These are phyloP conservation scores for Neoseiulus cucumeris DNA, from an alignment of 1,140 invertebrate genomes.

Conservation along the genomic window DNA sequence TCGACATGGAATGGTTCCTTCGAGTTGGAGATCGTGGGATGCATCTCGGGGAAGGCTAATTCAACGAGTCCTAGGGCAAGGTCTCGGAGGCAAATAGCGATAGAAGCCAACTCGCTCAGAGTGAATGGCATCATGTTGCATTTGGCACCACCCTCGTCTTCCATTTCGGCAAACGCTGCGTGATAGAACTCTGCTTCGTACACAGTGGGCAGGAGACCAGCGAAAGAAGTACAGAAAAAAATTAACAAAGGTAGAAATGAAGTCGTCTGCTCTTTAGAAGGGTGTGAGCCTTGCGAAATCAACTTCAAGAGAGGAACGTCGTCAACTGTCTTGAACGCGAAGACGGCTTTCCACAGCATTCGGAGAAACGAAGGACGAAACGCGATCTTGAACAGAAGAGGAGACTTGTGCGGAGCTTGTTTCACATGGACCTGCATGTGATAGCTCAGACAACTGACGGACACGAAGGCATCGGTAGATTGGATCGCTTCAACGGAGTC, in stretches of 20 bases:
- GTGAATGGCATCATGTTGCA: slow-evolving; percentile 32
- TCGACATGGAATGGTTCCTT: slow-evolving; percentile 21
- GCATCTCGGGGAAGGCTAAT: slow-evolving; percentile 62
- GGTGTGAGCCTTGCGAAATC: slow-evolving; percentile 43
- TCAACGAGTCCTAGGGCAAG: slow-evolving; percentile 71
- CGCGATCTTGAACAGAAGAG: slow-evolving; percentile 25
- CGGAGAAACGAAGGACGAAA: background rate
- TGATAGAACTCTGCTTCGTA: slow-evolving; percentile 64
- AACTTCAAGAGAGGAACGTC: slow-evolving; percentile 40
- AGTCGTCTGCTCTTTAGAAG: slow-evolving; percentile 41
- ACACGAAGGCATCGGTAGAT: slow-evolving; percentile 13
- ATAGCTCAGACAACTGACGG: slow-evolving; percentile 18
- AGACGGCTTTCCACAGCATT: background rate
- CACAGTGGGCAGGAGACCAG: slow-evolving; percentile 54
- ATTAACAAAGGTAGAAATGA: slow-evolving; percentile 54
- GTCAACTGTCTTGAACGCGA: background rate
- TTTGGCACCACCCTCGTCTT: slow-evolving; percentile 23
- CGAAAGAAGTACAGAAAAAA: slow-evolving; percentile 65
- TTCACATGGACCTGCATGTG: slow-evolving; percentile 41
- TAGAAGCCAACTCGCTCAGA: slow-evolving; percentile 29
- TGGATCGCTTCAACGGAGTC: background rate
- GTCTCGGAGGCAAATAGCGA: slow-evolving; percentile 35
- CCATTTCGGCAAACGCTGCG: slow-evolving; percentile 19
- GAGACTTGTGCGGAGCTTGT: slow-evolving; percentile 39
- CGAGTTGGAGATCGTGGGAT: slow-evolving; percentile 29